Base-by-base conservation (phyloP, 2,888 invertebrate species). In the Cloeon dipterum region DNA sequence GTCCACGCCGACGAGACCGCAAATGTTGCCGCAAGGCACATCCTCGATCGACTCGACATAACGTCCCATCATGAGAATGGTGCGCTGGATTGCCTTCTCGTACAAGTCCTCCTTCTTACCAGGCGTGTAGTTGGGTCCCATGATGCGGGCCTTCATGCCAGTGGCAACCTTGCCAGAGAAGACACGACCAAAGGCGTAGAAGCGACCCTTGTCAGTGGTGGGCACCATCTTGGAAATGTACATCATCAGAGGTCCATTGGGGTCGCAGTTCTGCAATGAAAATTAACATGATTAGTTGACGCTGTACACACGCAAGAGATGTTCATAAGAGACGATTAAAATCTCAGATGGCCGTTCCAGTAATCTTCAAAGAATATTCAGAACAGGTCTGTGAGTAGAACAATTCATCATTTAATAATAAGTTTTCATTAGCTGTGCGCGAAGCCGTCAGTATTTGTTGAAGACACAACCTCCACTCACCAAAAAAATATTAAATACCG, bases 161-260 rank as follows among this genome's bases (percentile, higher is more conserved):
- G 88, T 88, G 46, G 74, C 65, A 7, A 82, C 69, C 60, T 79
- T 88, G 51, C 98, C 98, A 47, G 96, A 85, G 70, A 99, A 99
- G 20, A 99, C 98, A 62, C 98, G 93, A 36, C 98, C 98, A 59
- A 99, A 99, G 42, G 98, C 98, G 62, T 94, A 99, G 77, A 99
- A 99, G 56, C 98, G 82, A 43, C 98, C 98, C 67, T 99, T 99
- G 62, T 99, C 98, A 11, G 89, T 79, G 13, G 98, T 99, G 46
- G 98, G 98, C 57, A 99, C 98, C 98, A 99, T 99, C 65, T 99
- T 99, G 35, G 93, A 93, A 47, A 99, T 71, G 72, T 99, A 99
- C 98, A 99, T 99, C 94, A 99, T 98, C 40, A 99, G 70, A 13
- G 94, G 96, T 32, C 82, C 98, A 47, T 88, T 81, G 11, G 96